Conservation (phyloP, 2,888 invertebrate genomes). For the Corbicula japonica region DNA sequence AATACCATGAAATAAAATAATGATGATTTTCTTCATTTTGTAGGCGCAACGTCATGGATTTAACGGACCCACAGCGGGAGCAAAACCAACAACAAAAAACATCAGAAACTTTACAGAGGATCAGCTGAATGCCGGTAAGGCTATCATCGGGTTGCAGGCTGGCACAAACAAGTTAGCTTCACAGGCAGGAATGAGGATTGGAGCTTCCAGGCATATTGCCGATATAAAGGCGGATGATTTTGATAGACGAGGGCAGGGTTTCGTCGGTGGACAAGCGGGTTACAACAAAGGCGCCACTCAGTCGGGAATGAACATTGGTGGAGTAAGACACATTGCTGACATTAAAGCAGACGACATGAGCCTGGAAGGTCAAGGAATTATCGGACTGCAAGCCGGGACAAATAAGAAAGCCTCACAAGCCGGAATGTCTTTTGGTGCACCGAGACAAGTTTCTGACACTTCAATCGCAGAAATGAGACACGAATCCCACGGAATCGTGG, state of each 20-base stretch:
- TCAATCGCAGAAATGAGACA: constrained; percentile 69
- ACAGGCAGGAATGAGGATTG: constrained; percentile 84
- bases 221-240: constrained; percentile 79
- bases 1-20: too few species aligned
- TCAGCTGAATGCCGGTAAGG: constrained; percentile 80
- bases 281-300: constrained; percentile 83
- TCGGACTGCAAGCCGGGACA: constrained; percentile 81
- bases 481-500: constrained; percentile 80
- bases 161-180: constrained; percentile 86
- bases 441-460: constrained; percentile 78
- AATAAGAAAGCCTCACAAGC: constrained; percentile 82
- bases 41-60: constrained; percentile 83
- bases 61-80: constrained; percentile 82
- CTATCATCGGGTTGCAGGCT: constrained; percentile 83
- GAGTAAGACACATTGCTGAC: constrained; percentile 74
- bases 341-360: constrained; percentile 64
- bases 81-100: constrained; percentile 82
- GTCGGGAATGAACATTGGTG: constrained; percentile 79
- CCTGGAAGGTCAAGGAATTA: constrained; percentile 71
- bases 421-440: constrained; percentile 80
- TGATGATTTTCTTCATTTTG: constrained; percentile 33
- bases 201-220: constrained; percentile 78
- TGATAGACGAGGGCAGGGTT: constrained; percentile 71
- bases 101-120: constrained; percentile 80
- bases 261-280: constrained; percentile 81